Evolutionary conservation across 2,888 invertebrate genomes (phyloP).

Genomic region (Meta bourneti): DNA sequence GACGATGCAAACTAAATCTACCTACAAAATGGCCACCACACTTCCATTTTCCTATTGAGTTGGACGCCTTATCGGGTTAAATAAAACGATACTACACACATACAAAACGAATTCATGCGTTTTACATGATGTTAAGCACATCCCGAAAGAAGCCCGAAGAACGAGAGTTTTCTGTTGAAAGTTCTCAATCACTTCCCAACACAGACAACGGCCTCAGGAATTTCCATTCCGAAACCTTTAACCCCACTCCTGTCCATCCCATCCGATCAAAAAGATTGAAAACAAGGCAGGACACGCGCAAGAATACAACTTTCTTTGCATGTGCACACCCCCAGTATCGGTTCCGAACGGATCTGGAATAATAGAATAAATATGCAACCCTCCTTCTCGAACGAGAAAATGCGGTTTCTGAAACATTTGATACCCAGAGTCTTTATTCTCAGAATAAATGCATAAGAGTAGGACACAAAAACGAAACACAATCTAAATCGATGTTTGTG

Average conservation of each 20-base stretch:
- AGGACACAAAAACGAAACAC: neutral
- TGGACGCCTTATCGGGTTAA: no score
- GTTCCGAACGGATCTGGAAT: neutral
- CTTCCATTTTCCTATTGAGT: no score
- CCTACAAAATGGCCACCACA: no score
- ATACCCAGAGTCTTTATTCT: neutral
- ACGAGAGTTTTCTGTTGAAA: no score
- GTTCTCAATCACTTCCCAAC: no score
- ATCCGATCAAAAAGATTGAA: neutral
- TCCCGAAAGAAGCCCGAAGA: no score
- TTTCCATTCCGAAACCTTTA: neutral
- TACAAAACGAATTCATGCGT: no score
- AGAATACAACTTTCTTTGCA: neutral
- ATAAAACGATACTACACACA: no score
- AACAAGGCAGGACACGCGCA: no score
- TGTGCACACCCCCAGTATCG: neutral
- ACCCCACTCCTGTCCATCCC: neutral
- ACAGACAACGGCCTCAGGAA: neutral
- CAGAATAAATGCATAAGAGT: neutral
- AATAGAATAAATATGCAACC: neutral
- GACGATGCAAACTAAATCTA: no score
- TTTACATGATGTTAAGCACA: no score
- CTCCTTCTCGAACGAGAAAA: neutral
- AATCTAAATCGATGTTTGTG: constrained; percentile 8
- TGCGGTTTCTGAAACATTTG: neutral